A percentile compares a stretch with the other conserved stretches of the same genome.
phyloP scores from a whole-genome alignment of 1,140 invertebrate genomes.

The Liolophura sinensis region DNA sequence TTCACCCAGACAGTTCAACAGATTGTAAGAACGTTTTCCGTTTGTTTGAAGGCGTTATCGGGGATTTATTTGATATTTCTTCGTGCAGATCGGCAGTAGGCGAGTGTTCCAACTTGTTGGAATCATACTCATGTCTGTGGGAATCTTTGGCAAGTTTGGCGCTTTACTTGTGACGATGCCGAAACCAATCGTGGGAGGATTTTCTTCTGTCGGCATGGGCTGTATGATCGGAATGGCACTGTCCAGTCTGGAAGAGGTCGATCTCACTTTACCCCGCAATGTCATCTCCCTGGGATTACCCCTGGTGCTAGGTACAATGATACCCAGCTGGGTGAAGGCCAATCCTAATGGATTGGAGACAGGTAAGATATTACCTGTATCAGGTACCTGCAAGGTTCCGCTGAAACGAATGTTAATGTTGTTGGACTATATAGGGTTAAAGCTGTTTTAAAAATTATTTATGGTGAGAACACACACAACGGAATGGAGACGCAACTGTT shows the following conservation, averaged over 20 bases:
- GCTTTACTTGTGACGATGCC: constrained; percentile 88
- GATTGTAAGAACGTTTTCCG: too few relatives aligned
- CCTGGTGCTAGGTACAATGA: constrained; percentile 78
- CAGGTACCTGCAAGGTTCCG: neutral
- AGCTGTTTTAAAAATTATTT: too few relatives aligned
- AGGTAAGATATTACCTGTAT: constrained; percentile 64
- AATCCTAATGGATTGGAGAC: constrained; percentile 70
- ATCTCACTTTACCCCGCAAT: constrained; percentile 79
- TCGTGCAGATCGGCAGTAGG: constrained; percentile 75
- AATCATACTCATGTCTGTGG: constrained; percentile 76
- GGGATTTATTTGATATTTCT: neutral
- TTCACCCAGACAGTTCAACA: too few relatives aligned
- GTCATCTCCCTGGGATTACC: constrained; percentile 87
- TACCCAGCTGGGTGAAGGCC: constrained; percentile 70
- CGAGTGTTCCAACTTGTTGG: constrained; percentile 83
- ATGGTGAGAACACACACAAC: too few relatives aligned
- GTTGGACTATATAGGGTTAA: too few relatives aligned
- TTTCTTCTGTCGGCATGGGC: constrained; percentile 86
- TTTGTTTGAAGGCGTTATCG: neutral
- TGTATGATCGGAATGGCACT: constrained; percentile 59
- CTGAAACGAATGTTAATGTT: too few relatives aligned
- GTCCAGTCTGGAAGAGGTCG: constrained; percentile 80
- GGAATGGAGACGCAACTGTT: too few relatives aligned
- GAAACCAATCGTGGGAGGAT: constrained; percentile 83
- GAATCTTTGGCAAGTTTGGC: constrained; percentile 71